phyloP scores from a whole-genome alignment of 2,797 vertebrate species.

The Decapterus maruadsi region DNA sequence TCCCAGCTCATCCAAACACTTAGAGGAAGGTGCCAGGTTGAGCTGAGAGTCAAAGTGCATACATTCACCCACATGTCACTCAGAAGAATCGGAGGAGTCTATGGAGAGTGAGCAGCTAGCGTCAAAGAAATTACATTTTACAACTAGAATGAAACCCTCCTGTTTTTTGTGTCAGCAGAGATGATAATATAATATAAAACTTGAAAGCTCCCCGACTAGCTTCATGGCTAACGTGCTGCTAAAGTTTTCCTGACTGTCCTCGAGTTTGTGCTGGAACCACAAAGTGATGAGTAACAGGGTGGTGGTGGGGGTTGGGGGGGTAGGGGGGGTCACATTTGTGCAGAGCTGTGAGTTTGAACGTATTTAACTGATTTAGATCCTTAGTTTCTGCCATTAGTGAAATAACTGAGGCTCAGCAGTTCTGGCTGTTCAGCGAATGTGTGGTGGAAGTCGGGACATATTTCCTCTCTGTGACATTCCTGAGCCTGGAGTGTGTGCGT shows the following conservation, averaged over 20 bases:
- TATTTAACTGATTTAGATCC: constrained; percentile 1
- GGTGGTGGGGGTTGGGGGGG: no score
- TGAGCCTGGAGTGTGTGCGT: constrained; percentile 51
- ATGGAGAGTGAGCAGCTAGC: no score
- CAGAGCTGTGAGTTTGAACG: constrained; percentile 7
- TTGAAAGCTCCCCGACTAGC: background rate
- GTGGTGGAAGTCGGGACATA: constrained; percentile 58
- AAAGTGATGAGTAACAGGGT: background rate
- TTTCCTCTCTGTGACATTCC: constrained; percentile 83
- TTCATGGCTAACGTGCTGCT: background rate
- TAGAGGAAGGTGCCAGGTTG: no score
- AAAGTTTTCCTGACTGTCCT: background rate
- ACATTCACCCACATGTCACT: no score
- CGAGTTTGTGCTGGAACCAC: background rate
- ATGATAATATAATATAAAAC: no score
- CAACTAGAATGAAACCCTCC: no score
- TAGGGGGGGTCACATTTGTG: background rate
- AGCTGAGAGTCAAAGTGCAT: no score
- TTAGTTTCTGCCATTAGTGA: constrained; percentile 17
- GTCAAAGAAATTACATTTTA: no score
- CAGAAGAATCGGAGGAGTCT: no score
- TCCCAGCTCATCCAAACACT: no score
- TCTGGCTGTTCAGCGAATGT: constrained; percentile 31
- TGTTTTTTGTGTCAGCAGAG: no score
- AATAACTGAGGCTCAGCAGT: constrained; percentile 33